Conservation (phyloP, 2,797 vertebrate species). For the Hephaestus fuliginosus region DNA sequence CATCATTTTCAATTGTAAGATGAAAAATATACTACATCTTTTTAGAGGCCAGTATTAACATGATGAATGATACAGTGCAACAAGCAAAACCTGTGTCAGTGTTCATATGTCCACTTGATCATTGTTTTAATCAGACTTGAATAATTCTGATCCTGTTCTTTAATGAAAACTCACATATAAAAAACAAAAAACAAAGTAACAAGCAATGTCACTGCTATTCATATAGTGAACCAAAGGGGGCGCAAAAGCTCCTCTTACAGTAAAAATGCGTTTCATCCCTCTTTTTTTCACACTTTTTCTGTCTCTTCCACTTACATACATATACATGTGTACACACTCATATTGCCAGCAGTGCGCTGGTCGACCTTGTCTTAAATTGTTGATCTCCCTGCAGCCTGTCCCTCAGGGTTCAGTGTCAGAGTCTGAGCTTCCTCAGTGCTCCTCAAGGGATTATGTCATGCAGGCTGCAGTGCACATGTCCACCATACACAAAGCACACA, state of each 20-base stretch:
- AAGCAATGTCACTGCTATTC: slow-evolving; percentile 29
- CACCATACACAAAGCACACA: slow-evolving; percentile 17
- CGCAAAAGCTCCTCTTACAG: slow-evolving; percentile 31
- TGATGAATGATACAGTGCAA: background rate
- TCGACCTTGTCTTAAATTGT: slow-evolving; percentile 37
- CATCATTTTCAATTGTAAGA: no score
- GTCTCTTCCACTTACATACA: slow-evolving; percentile 12
- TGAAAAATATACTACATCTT: background rate
- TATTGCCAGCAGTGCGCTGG: slow-evolving; percentile 3
- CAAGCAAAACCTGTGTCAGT: background rate
- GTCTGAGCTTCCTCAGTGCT: slow-evolving; percentile 16
- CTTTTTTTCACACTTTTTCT: slow-evolving; percentile 2
- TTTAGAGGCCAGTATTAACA: background rate
- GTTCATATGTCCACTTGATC: background rate
- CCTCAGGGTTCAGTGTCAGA: slow-evolving; percentile 18
- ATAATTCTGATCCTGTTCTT: background rate
- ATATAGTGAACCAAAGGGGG: slow-evolving; percentile 52
- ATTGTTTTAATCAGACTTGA: background rate
- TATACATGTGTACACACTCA: slow-evolving; percentile 22
- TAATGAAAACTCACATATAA: background rate
- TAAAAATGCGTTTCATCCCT: background rate
- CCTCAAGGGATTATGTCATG: slow-evolving; percentile 37
- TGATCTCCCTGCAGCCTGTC: slow-evolving; percentile 17
- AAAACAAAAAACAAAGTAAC: background rate
- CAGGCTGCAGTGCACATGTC: slow-evolving; percentile 18